A percentile compares a stretch with the other conserved stretches of the same genome.
These are phyloP conservation scores for Barypeithes pellucidus DNA, from an alignment of 2,888 invertebrate genomes.

Conservation along the genomic window DNA sequence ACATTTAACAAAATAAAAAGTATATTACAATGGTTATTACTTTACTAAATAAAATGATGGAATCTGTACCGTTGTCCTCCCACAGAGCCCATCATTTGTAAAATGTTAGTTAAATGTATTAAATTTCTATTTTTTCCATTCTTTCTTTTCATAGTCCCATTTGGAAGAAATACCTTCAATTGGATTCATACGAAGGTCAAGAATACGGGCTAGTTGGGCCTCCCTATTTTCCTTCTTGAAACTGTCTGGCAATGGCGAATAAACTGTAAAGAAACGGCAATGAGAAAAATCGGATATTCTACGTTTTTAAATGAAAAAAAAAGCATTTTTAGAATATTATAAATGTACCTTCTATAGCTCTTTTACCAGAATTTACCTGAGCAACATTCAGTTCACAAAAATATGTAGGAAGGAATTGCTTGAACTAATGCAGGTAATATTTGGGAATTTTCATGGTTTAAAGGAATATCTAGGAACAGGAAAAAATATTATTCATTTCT, in stretches of 20 bases:
- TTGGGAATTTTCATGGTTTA: constrained; percentile 22
- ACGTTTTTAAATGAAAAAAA: no score
- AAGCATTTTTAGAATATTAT: no score
- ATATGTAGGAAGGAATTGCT: neutral
- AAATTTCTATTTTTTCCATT: constrained; percentile 75
- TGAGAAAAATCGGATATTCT: no score
- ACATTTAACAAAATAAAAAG: constrained; percentile 40
- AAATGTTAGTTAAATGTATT: constrained; percentile 17
- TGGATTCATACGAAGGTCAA: constrained; percentile 75
- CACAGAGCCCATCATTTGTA: constrained; percentile 32
- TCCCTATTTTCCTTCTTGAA: constrained; percentile 76
- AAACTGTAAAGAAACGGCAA: constrained; percentile 61
- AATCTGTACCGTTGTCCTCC: constrained; percentile 37
- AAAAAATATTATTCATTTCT: neutral
- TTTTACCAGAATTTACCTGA: no score
- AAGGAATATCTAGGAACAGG: constrained; percentile 31
- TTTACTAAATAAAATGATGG: constrained; percentile 11
- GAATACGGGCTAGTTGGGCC: constrained; percentile 76
- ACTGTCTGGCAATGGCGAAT: constrained; percentile 71
- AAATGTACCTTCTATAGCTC: no score
- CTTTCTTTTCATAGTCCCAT: constrained; percentile 82
- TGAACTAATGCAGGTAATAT: neutral
- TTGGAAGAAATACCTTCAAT: constrained; percentile 77
- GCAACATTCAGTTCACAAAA: constrained; percentile 5
- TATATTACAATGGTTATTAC: constrained; percentile 28